These are phyloP conservation scores for Brachynemurus nebulosus DNA, from an alignment of 2,888 invertebrate genomes.

Conservation along the genomic window DNA sequence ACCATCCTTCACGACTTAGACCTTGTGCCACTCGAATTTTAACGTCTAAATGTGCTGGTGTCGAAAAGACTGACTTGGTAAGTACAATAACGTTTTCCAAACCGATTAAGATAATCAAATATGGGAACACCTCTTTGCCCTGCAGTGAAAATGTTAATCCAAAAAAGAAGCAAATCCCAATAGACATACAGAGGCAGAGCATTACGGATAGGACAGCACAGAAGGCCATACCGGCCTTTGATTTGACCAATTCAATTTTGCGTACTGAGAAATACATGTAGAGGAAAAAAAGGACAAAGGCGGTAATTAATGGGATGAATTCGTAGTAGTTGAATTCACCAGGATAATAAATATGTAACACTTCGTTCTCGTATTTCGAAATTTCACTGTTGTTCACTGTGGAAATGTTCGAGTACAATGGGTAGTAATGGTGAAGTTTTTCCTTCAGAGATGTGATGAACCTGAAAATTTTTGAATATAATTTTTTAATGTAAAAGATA, in stretches of 20 bases:
- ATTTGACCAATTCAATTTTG: conserved; percentile 87
- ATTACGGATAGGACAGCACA: conserved; percentile 79
- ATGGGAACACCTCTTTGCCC: conserved; percentile 87
- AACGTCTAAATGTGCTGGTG: conserved; percentile 85
- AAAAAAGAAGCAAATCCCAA: conserved; percentile 77
- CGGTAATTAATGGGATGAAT: conserved; percentile 68
- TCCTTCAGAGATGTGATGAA: conserved; percentile 59
- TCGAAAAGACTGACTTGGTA: conserved; percentile 86
- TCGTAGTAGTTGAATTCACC: conserved; percentile 76
- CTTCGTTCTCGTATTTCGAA: conserved; percentile 27
- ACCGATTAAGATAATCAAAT: conserved; percentile 87
- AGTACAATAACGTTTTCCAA: conserved; percentile 83
- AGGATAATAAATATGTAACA: conserved; percentile 74
- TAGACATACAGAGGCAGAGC: conserved; percentile 82
- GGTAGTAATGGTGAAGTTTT: conserved; percentile 55
- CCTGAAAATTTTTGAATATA: conserved; percentile 34
- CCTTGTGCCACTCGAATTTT: conserved; percentile 93
- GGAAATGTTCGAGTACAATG: conserved; percentile 43
- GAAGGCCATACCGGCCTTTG: conserved; percentile 74
- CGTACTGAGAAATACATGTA: conserved; percentile 93
- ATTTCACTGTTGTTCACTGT: conserved; percentile 13
- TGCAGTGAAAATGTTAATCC: conserved; percentile 69
- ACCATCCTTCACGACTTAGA: conserved; percentile 95
- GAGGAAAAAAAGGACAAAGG: conserved; percentile 74
- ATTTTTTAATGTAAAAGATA: no score